Conservation (phyloP, 2,797 vertebrate genomes). For the Betta splendens region DNA sequence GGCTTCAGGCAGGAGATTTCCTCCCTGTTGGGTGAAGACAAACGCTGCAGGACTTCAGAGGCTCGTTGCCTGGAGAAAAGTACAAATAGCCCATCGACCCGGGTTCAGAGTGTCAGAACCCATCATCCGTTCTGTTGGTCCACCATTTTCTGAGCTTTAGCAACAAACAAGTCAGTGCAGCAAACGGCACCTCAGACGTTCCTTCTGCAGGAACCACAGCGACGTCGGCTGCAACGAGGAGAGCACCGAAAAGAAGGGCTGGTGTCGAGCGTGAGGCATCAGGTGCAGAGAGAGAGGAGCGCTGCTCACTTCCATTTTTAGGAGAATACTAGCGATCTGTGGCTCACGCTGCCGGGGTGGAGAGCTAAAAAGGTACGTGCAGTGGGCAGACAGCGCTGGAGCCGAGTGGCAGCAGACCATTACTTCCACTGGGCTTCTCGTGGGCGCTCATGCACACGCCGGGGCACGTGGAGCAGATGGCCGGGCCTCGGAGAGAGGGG, state of each 20-base stretch:
- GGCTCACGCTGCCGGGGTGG: constrained; percentile 30
- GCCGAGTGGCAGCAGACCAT: constrained; percentile 75
- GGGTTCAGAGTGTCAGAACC: neutral
- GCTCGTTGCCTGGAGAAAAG: constrained; percentile 1
- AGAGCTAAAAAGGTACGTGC: constrained; percentile 64
- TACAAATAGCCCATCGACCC: neutral
- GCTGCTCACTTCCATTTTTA: constrained; percentile 37
- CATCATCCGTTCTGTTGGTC: neutral
- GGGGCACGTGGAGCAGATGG: constrained; percentile 76
- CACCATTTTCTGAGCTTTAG: neutral
- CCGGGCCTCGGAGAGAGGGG: constrained; percentile 47
- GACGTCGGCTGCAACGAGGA: constrained; percentile 26
- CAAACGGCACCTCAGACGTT: constrained; percentile 8
- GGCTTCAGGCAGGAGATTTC: constrained; percentile 13
- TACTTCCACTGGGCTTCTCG: constrained; percentile 77
- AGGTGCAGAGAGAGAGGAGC: constrained; percentile 35
- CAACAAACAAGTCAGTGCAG: neutral
- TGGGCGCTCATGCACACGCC: constrained; percentile 71
- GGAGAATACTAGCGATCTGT: constrained; percentile 27
- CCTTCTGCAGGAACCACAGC: constrained; percentile 4
- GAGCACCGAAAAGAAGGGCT: neutral
- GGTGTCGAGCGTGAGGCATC: constrained; percentile 33
- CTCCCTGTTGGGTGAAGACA: constrained; percentile 5
- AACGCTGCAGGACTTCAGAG: neutral
- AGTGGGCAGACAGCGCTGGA: constrained; percentile 74